Evolutionary conservation across 1,140 invertebrate genomes (phyloP).

Genomic region (Oryzaephilus surinamensis): DNA sequence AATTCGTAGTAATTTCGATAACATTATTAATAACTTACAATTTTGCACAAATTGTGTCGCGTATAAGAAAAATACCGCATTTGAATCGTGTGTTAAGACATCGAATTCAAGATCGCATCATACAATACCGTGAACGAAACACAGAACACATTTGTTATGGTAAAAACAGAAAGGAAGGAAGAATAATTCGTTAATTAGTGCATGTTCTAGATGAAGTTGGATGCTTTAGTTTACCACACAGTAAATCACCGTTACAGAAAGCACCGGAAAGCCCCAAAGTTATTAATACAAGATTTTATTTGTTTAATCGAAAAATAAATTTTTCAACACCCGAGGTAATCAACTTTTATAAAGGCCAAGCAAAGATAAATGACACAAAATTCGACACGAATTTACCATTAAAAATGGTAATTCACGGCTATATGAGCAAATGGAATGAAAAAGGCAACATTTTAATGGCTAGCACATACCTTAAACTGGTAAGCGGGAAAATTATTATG

Average conservation of each 20-base stretch:
- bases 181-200: no score
- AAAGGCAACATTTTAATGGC: constrained; percentile 22
- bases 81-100: no score
- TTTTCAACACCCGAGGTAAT: no score
- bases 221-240: constrained; percentile 32
- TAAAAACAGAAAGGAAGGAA: no score
- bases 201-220: constrained; percentile 29
- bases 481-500: constrained; percentile 18
- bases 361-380: constrained; percentile 40
- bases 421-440: constrained; percentile 33
- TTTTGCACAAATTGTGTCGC: no score
- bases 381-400: constrained; percentile 41
- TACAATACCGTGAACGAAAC: no score
- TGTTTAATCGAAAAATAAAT: constrained; percentile 41
- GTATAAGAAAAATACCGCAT: no score
- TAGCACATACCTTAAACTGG: constrained; percentile 31
- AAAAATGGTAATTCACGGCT: constrained; percentile 51
- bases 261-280: constrained; percentile 29
- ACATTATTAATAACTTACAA: no score
- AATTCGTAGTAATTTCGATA: no score
- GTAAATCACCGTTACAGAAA: constrained; percentile 31
- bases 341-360: no score
- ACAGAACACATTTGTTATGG: no score
- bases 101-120: no score
- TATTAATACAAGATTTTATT: constrained; percentile 44